A percentile compares a stretch with the other conserved stretches of the same genome.
phyloP scores from a whole-genome alignment of 2,888 invertebrate genomes.

The Ceriagrion tenellum region DNA sequence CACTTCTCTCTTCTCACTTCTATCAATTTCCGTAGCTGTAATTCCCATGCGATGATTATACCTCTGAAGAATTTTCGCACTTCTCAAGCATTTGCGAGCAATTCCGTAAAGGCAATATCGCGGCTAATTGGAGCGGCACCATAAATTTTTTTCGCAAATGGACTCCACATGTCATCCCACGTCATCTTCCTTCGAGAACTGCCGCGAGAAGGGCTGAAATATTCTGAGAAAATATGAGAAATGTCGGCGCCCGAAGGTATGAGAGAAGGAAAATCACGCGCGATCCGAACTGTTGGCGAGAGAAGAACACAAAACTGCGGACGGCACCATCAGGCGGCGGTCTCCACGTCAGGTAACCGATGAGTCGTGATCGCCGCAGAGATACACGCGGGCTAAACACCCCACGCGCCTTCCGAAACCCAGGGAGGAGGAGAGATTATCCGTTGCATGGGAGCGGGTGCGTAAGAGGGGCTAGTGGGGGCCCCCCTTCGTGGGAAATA shows the following conservation, averaged over 20 bases:
- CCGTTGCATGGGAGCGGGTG: background rate
- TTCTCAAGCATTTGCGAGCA: no score
- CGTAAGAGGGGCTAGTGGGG: background rate
- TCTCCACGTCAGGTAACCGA: background rate
- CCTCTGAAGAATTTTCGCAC: no score
- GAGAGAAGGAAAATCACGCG: background rate
- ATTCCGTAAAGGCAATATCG: no score
- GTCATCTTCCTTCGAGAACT: background rate
- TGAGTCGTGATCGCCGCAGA: background rate
- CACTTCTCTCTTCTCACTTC: no score
- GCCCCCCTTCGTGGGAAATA: constrained; percentile 2
- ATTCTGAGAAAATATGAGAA: background rate
- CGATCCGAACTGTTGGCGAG: background rate
- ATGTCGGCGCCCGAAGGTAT: background rate
- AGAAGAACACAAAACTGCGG: background rate
- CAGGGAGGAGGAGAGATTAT: background rate
- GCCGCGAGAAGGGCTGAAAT: background rate
- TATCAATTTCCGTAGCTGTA: no score
- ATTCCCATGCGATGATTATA: no score
- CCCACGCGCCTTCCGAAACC: background rate
- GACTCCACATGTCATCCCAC: no score
- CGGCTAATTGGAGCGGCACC: no score
- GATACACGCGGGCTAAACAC: background rate
- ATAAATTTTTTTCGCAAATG: no score
- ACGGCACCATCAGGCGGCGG: background rate